Evolutionary conservation across 2,113 vertebrate species (phyloP).

Genomic region (Sorex fumeus): DNA sequence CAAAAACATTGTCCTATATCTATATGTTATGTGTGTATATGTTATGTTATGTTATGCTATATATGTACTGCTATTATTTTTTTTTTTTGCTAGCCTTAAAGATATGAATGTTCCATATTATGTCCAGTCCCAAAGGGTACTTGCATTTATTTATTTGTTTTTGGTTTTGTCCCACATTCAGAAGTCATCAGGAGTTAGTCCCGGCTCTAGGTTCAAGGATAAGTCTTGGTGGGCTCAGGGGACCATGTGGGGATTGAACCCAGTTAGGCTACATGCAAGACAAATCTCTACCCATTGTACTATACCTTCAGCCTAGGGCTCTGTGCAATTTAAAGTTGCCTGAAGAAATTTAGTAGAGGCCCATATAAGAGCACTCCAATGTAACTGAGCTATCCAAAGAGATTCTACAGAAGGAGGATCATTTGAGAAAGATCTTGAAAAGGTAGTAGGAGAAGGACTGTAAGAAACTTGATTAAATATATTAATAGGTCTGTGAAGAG

Average conservation of each 20-base stretch:
- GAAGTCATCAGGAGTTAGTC: too few relatives aligned
- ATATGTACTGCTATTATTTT: neutral
- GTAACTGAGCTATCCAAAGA: neutral
- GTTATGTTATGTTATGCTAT: too few relatives aligned
- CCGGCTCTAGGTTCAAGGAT: too few relatives aligned
- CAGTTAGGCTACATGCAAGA: too few relatives aligned
- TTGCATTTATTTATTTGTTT: neutral
- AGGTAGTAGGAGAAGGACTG: neutral
- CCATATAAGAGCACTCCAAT: neutral
- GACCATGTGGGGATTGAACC: too few relatives aligned
- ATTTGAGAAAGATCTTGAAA: constrained; percentile 19
- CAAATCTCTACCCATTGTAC: too few relatives aligned
- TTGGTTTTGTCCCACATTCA: too few relatives aligned
- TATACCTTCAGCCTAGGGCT: too few relatives aligned
- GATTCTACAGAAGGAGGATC: neutral
- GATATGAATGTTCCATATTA: neutral
- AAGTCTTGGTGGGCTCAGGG: too few relatives aligned
- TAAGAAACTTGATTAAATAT: constrained; percentile 9
- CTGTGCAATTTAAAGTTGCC: neutral
- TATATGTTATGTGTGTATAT: neutral
- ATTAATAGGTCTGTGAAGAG: neutral
- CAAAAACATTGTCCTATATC: neutral
- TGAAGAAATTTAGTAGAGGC: neutral
- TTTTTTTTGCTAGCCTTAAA: neutral
- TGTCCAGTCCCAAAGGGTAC: neutral